Percentiles rank a stretch among this genome's conserved stretches.
Evolutionary conservation across 2,888 invertebrate species (phyloP).

Genomic region (Aphodius granarius): DNA sequence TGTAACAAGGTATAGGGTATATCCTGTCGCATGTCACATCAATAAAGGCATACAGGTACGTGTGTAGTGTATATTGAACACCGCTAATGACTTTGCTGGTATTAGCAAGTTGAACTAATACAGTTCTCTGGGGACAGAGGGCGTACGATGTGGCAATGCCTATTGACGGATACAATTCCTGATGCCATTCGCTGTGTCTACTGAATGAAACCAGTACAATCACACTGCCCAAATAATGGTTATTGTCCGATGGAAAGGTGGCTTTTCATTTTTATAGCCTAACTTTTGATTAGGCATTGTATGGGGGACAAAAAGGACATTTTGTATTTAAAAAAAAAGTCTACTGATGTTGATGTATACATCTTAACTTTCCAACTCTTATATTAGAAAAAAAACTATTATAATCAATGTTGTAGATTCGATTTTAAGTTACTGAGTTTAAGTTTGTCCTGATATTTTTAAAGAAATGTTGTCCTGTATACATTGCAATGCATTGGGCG

Average conservation of each 20-base stretch:
- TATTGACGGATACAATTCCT: constrained; percentile 2
- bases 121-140: background rate
- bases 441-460: no score
- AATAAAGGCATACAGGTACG: background rate
- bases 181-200: constrained; percentile 5
- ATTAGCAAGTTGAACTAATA: constrained; percentile 2
- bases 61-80: constrained; percentile 1
- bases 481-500: no score
- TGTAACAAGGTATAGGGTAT: no score
- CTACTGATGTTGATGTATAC: no score
- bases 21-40: background rate
- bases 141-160: background rate
- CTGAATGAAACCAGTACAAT: background rate
- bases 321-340: no score
- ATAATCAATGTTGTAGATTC: no score
- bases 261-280: constrained; percentile 10
- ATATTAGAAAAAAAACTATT: no score
- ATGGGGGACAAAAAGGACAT: background rate
- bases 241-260: background rate
- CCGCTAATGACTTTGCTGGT: constrained; percentile 7
- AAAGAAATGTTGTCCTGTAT: no score
- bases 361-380: no score
- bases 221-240: constrained; percentile 3
- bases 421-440: no score
- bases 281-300: constrained; percentile 8